Evolutionary conservation across 2,113 vertebrate species (phyloP).

Genomic region (Todiramphus saurophagus): DNA sequence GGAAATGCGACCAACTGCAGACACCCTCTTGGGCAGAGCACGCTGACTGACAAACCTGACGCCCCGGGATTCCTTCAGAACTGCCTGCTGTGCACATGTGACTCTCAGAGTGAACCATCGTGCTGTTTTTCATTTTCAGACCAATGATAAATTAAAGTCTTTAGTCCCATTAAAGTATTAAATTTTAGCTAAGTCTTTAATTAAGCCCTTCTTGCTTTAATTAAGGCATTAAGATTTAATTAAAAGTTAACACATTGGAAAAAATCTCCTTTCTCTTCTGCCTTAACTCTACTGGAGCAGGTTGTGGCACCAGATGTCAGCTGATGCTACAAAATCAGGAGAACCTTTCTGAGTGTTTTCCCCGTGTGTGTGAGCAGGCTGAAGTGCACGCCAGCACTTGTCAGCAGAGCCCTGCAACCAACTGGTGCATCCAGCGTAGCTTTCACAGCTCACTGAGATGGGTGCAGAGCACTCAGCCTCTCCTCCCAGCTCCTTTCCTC

Average conservation of each 20-base stretch:
- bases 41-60: constrained; percentile 13
- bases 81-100: background rate
- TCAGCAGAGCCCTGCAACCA: background rate
- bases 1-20: background rate
- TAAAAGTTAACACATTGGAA: constrained; percentile 53
- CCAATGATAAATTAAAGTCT: constrained; percentile 64
- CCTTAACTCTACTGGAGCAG: background rate
- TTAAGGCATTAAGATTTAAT: constrained; percentile 67
- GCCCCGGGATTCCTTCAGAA: constrained; percentile 48
- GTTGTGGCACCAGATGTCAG: background rate
- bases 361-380: background rate
- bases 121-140: constrained; percentile 16
- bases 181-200: constrained; percentile 70
- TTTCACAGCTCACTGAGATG: background rate
- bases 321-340: background rate
- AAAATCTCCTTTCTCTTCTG: constrained; percentile 12
- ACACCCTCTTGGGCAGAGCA: background rate
- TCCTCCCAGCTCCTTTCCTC: background rate
- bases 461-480: background rate
- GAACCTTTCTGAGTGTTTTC: background rate
- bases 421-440: background rate
- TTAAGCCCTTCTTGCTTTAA: constrained; percentile 60
- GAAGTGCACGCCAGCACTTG: background rate
- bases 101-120: background rate
- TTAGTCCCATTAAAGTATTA: constrained; percentile 74